phyloP scores from a whole-genome alignment of 2,888 invertebrate genomes.

The Smittia aterrima region DNA sequence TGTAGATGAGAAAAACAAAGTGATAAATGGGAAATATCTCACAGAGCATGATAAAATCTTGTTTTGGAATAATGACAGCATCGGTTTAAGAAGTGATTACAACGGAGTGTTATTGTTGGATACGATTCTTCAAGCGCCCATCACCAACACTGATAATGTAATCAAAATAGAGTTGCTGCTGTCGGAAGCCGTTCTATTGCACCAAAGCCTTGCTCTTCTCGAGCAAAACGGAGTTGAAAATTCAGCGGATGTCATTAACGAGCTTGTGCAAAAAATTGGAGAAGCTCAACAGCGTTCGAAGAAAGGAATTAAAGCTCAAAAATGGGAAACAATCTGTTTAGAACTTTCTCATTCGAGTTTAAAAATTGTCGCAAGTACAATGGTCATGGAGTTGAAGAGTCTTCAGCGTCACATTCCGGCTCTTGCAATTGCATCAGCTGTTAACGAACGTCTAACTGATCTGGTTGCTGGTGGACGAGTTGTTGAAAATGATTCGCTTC shows the following conservation, averaged over 20 bases:
- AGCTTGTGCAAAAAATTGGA: slow-evolving; percentile 73
- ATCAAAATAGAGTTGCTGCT: slow-evolving; percentile 82
- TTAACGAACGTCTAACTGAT: slow-evolving; percentile 81
- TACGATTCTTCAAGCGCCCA: slow-evolving; percentile 81
- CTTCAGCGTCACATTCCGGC: slow-evolving; percentile 82
- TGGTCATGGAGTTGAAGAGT: slow-evolving; percentile 78
- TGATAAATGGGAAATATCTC: slow-evolving; percentile 69
- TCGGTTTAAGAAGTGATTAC: slow-evolving; percentile 85
- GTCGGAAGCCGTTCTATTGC: slow-evolving; percentile 82
- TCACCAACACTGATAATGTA: slow-evolving; percentile 71
- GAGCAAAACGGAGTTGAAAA: slow-evolving; percentile 75
- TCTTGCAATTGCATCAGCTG: slow-evolving; percentile 83
- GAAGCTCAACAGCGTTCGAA: slow-evolving; percentile 68
- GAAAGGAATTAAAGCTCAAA: slow-evolving; percentile 86
- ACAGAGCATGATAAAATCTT: slow-evolving; percentile 78
- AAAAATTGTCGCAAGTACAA: slow-evolving; percentile 73
- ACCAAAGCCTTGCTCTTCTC: slow-evolving; percentile 73
- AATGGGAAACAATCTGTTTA: slow-evolving; percentile 91
- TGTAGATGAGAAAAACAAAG: background rate
- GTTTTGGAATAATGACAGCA: slow-evolving; percentile 75
- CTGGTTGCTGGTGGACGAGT: slow-evolving; percentile 59
- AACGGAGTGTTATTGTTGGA: slow-evolving; percentile 87
- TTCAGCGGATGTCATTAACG: slow-evolving; percentile 72
- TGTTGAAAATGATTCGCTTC: slow-evolving; percentile 52
- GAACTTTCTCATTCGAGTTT: slow-evolving; percentile 75